Base-by-base conservation (phyloP, 2,888 invertebrate species). In the Cryptosula pallasiana region DNA sequence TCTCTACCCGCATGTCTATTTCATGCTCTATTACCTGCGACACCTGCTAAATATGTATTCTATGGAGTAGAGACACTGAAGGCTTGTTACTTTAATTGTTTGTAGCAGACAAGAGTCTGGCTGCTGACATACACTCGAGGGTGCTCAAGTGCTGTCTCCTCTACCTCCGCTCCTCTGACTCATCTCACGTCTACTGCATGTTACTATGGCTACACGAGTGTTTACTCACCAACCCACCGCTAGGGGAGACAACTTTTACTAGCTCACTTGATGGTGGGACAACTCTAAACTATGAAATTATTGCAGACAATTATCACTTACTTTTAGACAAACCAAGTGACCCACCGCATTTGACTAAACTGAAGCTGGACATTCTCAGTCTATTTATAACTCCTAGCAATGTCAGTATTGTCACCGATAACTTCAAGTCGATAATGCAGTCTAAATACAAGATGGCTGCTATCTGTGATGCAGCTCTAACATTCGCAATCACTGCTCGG, bases 331-430 rank as follows among this genome's bases (percentile, higher is more conserved):
- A 63, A 32, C 29, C 13, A 1, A 25, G 27, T 32, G 63, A 63
- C 32, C 29, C 63, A 2, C 9, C 63, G 16, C n/a, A 63, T 32
- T 27, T 63, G 5, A 13, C 63, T 13, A 13, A 29, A 34, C 9
- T 63, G 13, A 63, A 63, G 63, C 32, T 63, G 9, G 63, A 63
- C n/a, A 63, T 32, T 34, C 63, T 63, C 9, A 63, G 63, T 27
- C 63, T 63, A 32, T 63, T 25, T 27, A n/a, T 63, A 13, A 29
- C 32, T 2, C 2, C 2, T 29, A 32, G 32, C 63, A 63, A 63
- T 32, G 13, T 63, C 13, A 25, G 13, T 34, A 32, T 27, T 29
- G 32, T 63, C 16, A 5, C 27, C 3, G 63, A 63, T 3, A 27
- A 63, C n/a, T 3, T 63, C 27, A 27, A 63, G 32, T 27, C 63